These are phyloP conservation scores for Acanthosepion lycidas DNA, from an alignment of 2,888 invertebrate genomes.

Conservation along the genomic window DNA sequence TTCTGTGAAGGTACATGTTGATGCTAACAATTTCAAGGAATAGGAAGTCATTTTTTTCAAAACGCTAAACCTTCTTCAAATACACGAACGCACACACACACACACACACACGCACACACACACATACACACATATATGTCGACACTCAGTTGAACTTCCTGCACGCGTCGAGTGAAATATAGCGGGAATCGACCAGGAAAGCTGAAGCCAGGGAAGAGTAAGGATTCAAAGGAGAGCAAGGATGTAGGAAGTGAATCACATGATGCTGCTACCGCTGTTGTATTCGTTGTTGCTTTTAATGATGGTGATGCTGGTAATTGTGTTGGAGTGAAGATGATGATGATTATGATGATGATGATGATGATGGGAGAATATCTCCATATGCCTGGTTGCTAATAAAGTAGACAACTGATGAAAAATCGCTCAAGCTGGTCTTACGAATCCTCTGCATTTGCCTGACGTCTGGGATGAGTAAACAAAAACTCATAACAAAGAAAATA, in stretches of 20 bases:
- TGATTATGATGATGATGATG: conserved; percentile 48
- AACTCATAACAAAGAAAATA: not conserved
- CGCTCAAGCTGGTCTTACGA: not conserved
- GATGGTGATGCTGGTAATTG: conserved; percentile 23
- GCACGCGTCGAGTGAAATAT: not conserved
- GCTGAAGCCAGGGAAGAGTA: not conserved
- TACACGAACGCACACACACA: not conserved
- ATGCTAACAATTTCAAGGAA: not conserved
- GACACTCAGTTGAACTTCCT: not conserved
- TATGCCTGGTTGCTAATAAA: not conserved
- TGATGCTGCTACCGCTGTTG: not conserved
- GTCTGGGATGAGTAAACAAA: not conserved
- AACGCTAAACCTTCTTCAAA: not conserved
- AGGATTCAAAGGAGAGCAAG: conserved; percentile 2
- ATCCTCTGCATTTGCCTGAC: not conserved
- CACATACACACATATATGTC: not conserved
- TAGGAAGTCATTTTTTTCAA: not conserved
- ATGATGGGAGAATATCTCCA: not conserved
- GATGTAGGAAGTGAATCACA: not conserved
- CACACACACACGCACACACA: not conserved
- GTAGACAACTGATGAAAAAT: not conserved
- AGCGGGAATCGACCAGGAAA: not conserved
- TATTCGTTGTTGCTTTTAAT: not conserved
- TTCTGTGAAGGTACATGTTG: not conserved
- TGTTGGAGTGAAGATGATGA: conserved; percentile 46